Base-by-base conservation (phyloP, 2,113 vertebrate species). In the Percina caprodes region DNA sequence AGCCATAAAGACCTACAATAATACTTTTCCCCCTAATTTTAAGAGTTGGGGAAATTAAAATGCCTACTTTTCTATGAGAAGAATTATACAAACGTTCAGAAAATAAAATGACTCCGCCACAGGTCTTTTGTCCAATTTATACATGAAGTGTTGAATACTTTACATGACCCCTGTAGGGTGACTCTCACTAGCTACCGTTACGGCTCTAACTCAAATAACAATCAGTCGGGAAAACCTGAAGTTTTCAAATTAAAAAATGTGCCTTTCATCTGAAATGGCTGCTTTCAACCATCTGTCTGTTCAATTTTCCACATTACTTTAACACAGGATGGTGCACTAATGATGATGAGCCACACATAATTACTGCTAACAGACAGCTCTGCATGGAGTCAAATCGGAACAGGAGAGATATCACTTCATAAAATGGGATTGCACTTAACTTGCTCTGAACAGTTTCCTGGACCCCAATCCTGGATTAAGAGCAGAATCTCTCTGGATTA, bases 401-500 rank as follows among this genome's bases (percentile, higher is more conserved):
- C 59, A 66, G 56, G 67, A 74, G 65, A 54, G 54, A 68, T 85
- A 84, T 80, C 69, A 8, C 69, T 75, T 74, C 74, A 71, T 84
- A 65, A 92, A 92, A 90, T 89, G 79, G 84, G 87, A 93, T 92
- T 88, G 69, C 54, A 46, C 49, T 89, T 21, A 54, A 79, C 61
- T 91, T 79, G 66, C 33, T 74, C 78, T 83, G 84, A 89, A 77
- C 91, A 85, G 79, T 89, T 89, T 90, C 78, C 87, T 82, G 87
- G 77, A 85, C 69, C 79, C 65, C 30, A 21, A 90, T 91, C 87
- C 86, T 59, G 90, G 91, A 94, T 94, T 94, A 93, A 86, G 86
- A 84, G 82, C 77, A 78, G 85, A 87, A 93, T 93, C 88, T 92
- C 88, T 80, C 39, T 82, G 91, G 90, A 91, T 92, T 90, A 91